Evolutionary conservation across 2,888 invertebrate species (phyloP).

Genomic region (Heteromyza rotundicornis): DNA sequence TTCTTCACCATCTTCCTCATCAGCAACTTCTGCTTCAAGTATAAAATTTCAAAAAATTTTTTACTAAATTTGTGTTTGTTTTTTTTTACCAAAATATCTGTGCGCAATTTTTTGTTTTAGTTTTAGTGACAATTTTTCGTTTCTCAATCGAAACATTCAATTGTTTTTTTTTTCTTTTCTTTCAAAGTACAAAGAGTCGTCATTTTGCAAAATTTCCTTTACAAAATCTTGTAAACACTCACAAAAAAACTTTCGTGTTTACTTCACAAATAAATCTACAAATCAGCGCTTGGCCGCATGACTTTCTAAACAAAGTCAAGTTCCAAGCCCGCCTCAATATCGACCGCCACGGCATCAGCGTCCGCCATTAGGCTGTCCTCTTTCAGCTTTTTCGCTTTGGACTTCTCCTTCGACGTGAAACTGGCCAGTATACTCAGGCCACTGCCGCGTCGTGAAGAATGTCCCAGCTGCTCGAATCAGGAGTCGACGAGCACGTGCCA

Average conservation of each 20-base stretch:
- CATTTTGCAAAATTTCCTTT: slow-evolving; percentile 8
- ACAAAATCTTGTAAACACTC: slow-evolving; percentile 20
- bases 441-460: slow-evolving; percentile 56
- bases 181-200: slow-evolving; percentile 14
- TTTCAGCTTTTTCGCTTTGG: slow-evolving; percentile 52
- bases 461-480: slow-evolving; percentile 66
- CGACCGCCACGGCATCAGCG: slow-evolving; percentile 57
- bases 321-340: slow-evolving; percentile 59
- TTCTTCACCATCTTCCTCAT: neutral
- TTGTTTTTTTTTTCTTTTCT: no score
- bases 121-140: slow-evolving; percentile 40
- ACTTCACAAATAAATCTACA: slow-evolving; percentile 8
- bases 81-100: slow-evolving; percentile 14
- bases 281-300: neutral
- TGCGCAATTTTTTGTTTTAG: slow-evolving; percentile 33
- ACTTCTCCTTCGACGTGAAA: slow-evolving; percentile 52
- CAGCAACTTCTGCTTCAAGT: slow-evolving; percentile 13
- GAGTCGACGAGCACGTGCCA: slow-evolving; percentile 91
- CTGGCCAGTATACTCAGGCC: slow-evolving; percentile 51
- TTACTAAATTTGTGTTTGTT: slow-evolving; percentile 33
- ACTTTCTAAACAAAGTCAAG: slow-evolving; percentile 56
- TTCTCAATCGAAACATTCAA: slow-evolving; percentile 9
- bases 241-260: slow-evolving; percentile 10
- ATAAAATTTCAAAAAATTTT: slow-evolving; percentile 35
- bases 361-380: slow-evolving; percentile 23